Conservation (phyloP, 2,888 invertebrate species). For the Stenotaenia linearis region DNA sequence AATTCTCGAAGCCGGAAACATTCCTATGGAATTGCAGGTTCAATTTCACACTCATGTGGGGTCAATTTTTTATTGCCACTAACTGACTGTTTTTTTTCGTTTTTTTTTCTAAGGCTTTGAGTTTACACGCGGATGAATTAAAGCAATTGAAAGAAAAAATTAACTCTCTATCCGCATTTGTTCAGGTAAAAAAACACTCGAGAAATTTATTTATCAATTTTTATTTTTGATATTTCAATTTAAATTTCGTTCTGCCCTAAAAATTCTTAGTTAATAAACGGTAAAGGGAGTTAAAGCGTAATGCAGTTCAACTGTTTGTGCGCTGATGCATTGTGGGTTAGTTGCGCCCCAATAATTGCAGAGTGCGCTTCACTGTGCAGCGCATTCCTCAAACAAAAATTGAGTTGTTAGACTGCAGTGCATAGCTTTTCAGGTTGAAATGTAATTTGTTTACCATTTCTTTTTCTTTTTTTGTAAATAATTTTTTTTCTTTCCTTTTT, state of each 20-base stretch:
- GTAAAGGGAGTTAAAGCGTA: neutral
- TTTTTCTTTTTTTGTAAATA: neutral
- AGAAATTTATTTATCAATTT: neutral
- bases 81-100: neutral
- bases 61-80: neutral
- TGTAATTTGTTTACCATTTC: neutral
- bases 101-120: conserved; percentile 11
- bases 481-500: neutral
- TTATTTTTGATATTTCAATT: neutral
- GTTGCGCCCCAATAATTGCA: conserved; percentile 11
- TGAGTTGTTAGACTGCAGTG: conserved; percentile 5
- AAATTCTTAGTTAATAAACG: neutral
- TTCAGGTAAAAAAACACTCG: conserved; percentile 3
- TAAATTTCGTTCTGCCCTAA: neutral
- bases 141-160: conserved; percentile 29
- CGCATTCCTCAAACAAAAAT: neutral
- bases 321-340: conserved; percentile 19
- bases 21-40: conserved; percentile 26
- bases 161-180: conserved; percentile 26
- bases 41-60: no score
- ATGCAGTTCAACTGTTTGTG: conserved; percentile 19
- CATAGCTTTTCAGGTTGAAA: neutral
- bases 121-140: conserved; percentile 29
- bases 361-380: conserved; percentile 23
- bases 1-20: conserved; percentile 21